phyloP scores from a whole-genome alignment of 2,113 vertebrate species.

The Pelodiscus sinensis region DNA sequence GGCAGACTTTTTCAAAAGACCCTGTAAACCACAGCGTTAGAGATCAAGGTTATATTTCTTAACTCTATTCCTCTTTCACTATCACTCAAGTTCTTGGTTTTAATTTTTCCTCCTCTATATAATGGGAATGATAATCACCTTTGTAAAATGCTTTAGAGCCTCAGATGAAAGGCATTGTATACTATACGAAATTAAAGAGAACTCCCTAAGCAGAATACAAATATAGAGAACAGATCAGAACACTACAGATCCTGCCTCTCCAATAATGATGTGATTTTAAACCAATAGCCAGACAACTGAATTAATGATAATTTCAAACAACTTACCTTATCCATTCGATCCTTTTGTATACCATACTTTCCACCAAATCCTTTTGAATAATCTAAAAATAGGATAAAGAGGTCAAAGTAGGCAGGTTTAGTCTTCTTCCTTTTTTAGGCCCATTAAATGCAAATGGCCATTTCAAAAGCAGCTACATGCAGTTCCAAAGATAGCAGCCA shows the following conservation, averaged over 20 bases:
- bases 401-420: not conserved
- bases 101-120: not conserved
- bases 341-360: constrained; percentile 94
- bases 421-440: not conserved
- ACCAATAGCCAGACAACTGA: not conserved
- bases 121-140: not conserved
- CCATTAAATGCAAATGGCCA: not conserved
- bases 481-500: constrained; percentile 30
- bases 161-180: not conserved
- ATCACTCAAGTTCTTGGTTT: not conserved
- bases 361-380: constrained; percentile 96
- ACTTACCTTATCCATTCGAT: constrained; percentile 95
- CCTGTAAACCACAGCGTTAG: too few species aligned
- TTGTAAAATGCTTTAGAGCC: not conserved
- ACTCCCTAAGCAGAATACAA: not conserved
- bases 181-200: not conserved
- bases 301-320: rapidly evolving
- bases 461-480: constrained; percentile 43
- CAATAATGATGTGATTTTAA: not conserved
- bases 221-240: not conserved
- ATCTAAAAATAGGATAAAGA: constrained; percentile 79
- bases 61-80: not conserved
- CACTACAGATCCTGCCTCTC: not conserved
- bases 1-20: too few species aligned
- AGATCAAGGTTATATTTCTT: not conserved